Evolutionary conservation across 2,888 invertebrate species (phyloP).

Genomic region (Chalcosyrphus nemorum): DNA sequence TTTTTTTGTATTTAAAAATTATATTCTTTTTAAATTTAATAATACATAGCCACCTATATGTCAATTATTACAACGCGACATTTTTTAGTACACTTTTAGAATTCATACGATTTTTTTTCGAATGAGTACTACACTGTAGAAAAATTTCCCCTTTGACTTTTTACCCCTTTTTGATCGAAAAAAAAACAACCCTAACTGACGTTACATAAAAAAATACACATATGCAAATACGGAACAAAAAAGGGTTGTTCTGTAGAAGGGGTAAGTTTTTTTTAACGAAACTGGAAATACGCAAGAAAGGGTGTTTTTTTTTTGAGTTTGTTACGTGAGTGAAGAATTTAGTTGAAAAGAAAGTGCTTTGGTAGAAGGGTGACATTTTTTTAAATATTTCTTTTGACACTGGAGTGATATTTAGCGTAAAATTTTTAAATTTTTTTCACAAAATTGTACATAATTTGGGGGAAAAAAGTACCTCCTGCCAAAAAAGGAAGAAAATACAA

Average conservation of each 20-base stretch:
- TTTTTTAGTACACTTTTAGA: not conserved
- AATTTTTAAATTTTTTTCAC: too few relatives aligned
- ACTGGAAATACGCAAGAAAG: conserved; percentile 31
- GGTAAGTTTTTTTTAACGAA: conserved; percentile 71
- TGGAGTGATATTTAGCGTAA: too few relatives aligned
- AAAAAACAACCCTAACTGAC: not conserved
- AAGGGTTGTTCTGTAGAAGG: conserved; percentile 58
- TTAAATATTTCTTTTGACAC: too few relatives aligned
- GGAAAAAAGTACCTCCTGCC: too few relatives aligned
- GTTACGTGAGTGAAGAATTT: not conserved
- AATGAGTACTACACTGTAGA: too few relatives aligned
- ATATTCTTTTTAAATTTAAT: too few relatives aligned
- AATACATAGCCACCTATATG: conserved; percentile 27
- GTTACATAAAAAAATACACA: not conserved
- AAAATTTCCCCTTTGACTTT: not conserved
- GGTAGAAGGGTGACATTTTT: not conserved
- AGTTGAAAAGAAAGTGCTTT: not conserved
- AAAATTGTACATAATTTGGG: too few relatives aligned
- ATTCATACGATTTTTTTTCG: not conserved
- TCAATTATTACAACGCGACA: not conserved
- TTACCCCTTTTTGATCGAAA: conserved; percentile 14
- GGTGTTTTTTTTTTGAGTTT: not conserved
- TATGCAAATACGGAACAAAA: conserved; percentile 62
- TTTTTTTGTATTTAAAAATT: too few relatives aligned
- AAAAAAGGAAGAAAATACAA: too few relatives aligned